Evolutionary conservation across 2,888 invertebrate species (phyloP).

Genomic region (Eucera pruinosa): DNA sequence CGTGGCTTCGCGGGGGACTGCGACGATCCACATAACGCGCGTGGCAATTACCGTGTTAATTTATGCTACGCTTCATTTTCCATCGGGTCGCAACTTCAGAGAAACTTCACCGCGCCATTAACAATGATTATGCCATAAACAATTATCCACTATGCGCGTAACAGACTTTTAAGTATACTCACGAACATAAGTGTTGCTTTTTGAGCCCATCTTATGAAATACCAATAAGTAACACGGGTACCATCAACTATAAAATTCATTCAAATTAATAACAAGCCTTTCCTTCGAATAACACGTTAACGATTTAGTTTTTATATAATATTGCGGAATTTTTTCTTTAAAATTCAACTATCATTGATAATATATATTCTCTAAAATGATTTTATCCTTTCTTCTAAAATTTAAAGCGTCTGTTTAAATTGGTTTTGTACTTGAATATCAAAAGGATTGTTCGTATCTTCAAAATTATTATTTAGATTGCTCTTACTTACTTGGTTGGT

Average conservation of each 20-base stretch:
- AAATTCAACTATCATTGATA: background rate
- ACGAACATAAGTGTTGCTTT: background rate
- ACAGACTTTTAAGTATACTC: slow-evolving; percentile 8
- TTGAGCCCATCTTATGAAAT: background rate
- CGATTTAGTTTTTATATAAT: background rate
- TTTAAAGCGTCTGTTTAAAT: background rate
- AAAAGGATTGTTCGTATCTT: background rate
- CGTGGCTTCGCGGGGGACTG: background rate
- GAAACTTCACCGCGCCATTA: slow-evolving; percentile 4
- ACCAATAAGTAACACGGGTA: background rate
- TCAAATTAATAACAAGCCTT: background rate
- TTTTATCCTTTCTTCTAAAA: background rate
- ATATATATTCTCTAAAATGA: background rate
- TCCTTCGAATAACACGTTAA: background rate
- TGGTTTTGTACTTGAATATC: slow-evolving; percentile 15
- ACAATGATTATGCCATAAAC: background rate
- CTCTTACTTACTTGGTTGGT: background rate
- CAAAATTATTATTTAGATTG: background rate
- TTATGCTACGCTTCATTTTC: slow-evolving; percentile 33
- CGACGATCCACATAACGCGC: slow-evolving; percentile 1
- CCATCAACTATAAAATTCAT: background rate
- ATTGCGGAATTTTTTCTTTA: too few species aligned
- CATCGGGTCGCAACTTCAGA: slow-evolving; percentile 45
- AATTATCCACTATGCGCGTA: background rate
- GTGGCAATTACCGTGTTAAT: slow-evolving; percentile 40